Conservation (phyloP, 2,113 vertebrate genomes). For the Sclerurus mexicanus region DNA sequence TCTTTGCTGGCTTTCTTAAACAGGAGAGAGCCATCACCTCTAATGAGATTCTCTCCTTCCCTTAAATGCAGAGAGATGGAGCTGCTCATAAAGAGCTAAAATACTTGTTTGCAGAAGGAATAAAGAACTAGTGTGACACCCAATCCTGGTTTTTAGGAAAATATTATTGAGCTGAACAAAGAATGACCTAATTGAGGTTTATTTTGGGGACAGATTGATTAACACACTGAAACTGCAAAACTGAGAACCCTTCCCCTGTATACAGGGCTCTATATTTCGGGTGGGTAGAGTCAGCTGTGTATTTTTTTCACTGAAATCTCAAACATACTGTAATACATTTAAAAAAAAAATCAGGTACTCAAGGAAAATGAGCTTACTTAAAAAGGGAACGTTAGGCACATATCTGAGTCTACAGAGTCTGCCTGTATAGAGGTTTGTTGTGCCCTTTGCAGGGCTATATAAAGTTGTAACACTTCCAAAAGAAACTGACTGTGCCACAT, state of each 20-base stretch:
- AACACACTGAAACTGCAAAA: not conserved
- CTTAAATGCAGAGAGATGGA: not conserved
- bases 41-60: not conserved
- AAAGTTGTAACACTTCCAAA: not conserved
- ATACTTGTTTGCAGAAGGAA: not conserved
- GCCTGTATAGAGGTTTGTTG: not conserved
- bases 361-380: not conserved
- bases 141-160: not conserved
- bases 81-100: not conserved
- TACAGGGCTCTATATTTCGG: not conserved
- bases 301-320: not conserved
- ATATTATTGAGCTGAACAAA: not conserved
- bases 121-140: not conserved
- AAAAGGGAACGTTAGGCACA: not conserved
- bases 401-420: not conserved
- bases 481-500: not conserved
- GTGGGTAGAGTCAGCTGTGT: not conserved
- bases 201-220: not conserved
- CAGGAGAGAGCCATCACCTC: not conserved
- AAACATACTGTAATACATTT: not conserved
- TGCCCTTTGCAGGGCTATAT: not conserved
- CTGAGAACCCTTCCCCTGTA: not conserved
- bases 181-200: not conserved
- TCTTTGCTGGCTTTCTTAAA: not conserved
- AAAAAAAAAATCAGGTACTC: not conserved